Base-by-base conservation (phyloP, 2,888 invertebrate species). In the Melolontha melolontha region DNA sequence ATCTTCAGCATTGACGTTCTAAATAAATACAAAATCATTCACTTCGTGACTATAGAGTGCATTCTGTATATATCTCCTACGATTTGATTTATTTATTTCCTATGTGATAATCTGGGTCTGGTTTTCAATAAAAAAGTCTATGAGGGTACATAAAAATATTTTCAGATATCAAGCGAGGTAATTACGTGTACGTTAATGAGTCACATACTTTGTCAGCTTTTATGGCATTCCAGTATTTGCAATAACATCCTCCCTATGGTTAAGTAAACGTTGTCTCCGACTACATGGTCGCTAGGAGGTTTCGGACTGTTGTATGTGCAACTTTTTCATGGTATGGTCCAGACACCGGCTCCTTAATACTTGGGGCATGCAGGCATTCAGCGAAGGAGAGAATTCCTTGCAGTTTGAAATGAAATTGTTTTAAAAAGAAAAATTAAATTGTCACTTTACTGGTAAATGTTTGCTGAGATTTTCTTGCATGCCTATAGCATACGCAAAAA, bases 141-240 rank as follows among this genome's bases (percentile, higher is more conserved):
- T 47, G 47, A 47, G 17, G 14, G 47, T 12, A 17, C 50, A 27
- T 50, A 50, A 50, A 50, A 50, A 50, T 50, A 22, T 50, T 50
- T 50, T 17, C 50, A 22, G 50, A 50, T 50, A 50, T 27, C 50
- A n/a, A 50, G 50, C 50, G n/a, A 50, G 50, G 50, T 27, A 50
- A 50, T 50, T 50, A 50, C 27, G 27, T 11, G 50, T 50, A 50
- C 50, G 50, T 50, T 50, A 50, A 50, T 50, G 50, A 50, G 50
- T 50, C 50, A n/a, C 50, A 27, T 50, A 50, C 50, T 22, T 16
- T 22, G 50, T 50, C 50, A 22, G 50, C 50, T 50, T 50, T 50
- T 50, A 50, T 50, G 27, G 50, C 50, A 50, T 50, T 50, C 50
- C 50, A n/a, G 50, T n/a, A 8, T 27, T 50, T 22, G 50, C 50